Evolutionary conservation across 2,888 invertebrate species (phyloP), one percentile per base, ranked within the genome.

Genomic region (Heliconius ethilla): DNA sequence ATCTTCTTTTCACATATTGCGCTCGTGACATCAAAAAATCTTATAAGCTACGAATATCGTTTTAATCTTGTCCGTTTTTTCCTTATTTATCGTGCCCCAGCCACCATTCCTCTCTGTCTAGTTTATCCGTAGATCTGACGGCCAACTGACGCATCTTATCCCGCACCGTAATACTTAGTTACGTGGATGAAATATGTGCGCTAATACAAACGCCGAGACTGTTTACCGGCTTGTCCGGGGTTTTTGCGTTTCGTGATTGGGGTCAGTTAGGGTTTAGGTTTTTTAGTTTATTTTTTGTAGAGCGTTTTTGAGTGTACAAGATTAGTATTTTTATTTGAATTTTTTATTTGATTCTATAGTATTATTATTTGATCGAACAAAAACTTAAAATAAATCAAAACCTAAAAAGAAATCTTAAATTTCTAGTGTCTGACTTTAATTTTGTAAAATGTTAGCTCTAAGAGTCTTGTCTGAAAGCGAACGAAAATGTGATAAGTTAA

Each of bases 71-170:
- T 90, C 90, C 89, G 88, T 91, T 90, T 86, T 59, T 85, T 90
- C 90, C 87, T 91, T 93, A 92, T 92, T 93, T 92, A 91, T 91
- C 87, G 88, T 87, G 82, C 86, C 87, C 88, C 87, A 87, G 85
- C 89, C 88, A 89, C 91, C 92, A 92, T 93, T 93, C 91, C 90
- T 93, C 92, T 92, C 90, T 90, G 92, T 93, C 92, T 88, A 87
- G 88, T 90, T 91, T 92, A 92, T 92, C 92, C 89, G 84, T 83
- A 88, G 88, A 93, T 93, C 93, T 91, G 92, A 92, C 91, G 91
- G 87, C 86, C 83, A 88, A 89, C 88, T 90, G 92, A 91, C 91
- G 89, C 89, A 87, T 91, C 90, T 89, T 89, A 86, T 88, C 87
- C 83, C 85, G 45, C 87, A 87, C 88, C 85, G 87, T 89, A 87